Percentiles rank a stretch among this genome's conserved stretches.
Conservation (phyloP, 1,140 invertebrate species). For the Camponotus pennsylvanicus region DNA sequence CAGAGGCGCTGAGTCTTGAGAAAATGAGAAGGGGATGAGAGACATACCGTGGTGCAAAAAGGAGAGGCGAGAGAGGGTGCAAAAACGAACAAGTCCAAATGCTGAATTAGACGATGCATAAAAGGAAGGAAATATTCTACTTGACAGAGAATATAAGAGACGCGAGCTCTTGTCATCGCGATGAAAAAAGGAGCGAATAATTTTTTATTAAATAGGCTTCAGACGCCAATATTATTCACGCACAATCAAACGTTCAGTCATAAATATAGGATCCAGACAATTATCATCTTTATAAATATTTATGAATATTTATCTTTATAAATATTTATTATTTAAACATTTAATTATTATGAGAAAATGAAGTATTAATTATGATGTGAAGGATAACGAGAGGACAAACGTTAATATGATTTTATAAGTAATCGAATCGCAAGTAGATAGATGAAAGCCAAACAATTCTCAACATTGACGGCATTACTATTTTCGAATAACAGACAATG, state of each 20-base stretch:
- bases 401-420: neutral
- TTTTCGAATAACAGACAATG: constrained; percentile 11
- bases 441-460: constrained; percentile 18
- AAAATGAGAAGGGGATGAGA: constrained; percentile 56
- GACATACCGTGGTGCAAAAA: constrained; percentile 20
- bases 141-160: constrained; percentile 57
- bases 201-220: constrained; percentile 3
- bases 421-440: neutral
- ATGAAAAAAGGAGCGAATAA: constrained; percentile 33
- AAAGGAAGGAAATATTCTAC: constrained; percentile 46
- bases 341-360: neutral
- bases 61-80: neutral
- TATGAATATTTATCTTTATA: neutral
- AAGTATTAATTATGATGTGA: neutral
- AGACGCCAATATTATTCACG: neutral
- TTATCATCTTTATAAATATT: neutral
- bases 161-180: constrained; percentile 9
- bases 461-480: neutral
- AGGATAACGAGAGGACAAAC: neutral
- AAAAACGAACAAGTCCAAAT: constrained; percentile 51
- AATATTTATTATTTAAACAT: neutral
- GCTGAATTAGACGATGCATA: constrained; percentile 62
- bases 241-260: neutral
- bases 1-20: constrained; percentile 48
- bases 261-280: neutral